A percentile compares a stretch with the other conserved stretches of the same genome.
phyloP scores from a whole-genome alignment of 1,140 invertebrate genomes.

The Drosophila arizonae region DNA sequence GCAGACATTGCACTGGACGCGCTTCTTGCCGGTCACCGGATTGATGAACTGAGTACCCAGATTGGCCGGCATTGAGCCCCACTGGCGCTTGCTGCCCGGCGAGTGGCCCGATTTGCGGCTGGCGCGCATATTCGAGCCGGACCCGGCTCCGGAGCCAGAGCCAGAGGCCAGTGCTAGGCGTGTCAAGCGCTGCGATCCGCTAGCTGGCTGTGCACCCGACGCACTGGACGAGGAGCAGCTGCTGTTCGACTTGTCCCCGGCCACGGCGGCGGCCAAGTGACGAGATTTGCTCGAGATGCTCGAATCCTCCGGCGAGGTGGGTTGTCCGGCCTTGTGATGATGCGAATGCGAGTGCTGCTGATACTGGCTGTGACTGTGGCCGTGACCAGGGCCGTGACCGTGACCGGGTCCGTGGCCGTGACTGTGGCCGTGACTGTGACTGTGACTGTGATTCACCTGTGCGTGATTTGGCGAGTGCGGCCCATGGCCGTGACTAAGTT shows the following conservation, averaged over 20 bases:
- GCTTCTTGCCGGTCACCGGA: conserved; percentile 95
- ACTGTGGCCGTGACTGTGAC: conserved; percentile 28
- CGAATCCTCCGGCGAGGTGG: conserved; percentile 23
- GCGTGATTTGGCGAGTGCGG: conserved; percentile 3
- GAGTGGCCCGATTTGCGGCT: conserved; percentile 90
- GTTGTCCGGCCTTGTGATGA: conserved; percentile 10
- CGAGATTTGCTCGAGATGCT: conserved; percentile 1
- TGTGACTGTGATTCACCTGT: not conserved
- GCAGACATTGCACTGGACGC: conserved; percentile 99
- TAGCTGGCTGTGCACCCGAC: conserved; percentile 17
- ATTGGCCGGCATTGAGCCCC: conserved; percentile 93
- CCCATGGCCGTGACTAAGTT: conserved; percentile 8
- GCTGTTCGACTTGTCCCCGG: conserved; percentile 36
- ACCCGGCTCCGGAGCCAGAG: not conserved
- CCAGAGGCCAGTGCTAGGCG: conserved; percentile 17
- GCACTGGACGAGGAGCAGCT: conserved; percentile 47
- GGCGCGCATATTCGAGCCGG: conserved; percentile 46
- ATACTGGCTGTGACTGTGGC: conserved; percentile 29
- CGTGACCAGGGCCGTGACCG: conserved; percentile 5
- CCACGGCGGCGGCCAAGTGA: not conserved
- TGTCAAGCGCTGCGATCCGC: conserved; percentile 22
- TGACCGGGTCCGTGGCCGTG: conserved; percentile 19
- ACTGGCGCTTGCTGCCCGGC: conserved; percentile 92
- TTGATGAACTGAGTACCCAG: conserved; percentile 95
- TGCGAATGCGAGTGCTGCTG: conserved; percentile 32